These are phyloP conservation scores for Hemibagrus wyckioides DNA, from an alignment of 2,113 vertebrate genomes.

Conservation along the genomic window DNA sequence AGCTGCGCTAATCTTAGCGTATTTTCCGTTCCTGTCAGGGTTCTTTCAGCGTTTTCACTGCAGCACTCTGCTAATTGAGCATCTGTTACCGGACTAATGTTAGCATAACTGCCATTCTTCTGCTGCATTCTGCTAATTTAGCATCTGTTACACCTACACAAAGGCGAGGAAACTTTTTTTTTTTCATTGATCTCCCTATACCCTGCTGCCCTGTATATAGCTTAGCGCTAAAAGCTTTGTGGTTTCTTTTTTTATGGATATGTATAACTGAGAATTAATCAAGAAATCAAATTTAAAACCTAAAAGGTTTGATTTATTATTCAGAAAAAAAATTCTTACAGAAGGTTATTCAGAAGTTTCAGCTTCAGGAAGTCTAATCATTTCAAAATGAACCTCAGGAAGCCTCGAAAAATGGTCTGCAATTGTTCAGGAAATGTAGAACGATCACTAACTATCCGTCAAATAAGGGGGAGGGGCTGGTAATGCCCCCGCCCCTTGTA, in stretches of 20 bases:
- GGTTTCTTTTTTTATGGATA: not conserved
- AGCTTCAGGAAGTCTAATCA: not conserved
- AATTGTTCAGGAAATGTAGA: not conserved
- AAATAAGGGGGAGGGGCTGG: not conserved
- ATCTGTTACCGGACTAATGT: conserved; percentile 10
- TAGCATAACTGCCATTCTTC: conserved; percentile 7
- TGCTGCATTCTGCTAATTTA: not conserved
- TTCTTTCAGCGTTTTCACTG: not conserved
- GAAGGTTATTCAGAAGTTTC: not conserved
- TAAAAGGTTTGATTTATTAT: not conserved
- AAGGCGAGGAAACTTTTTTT: too few relatives aligned
- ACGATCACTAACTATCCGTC: not conserved
- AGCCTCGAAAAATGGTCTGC: not conserved
- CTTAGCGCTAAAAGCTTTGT: not conserved
- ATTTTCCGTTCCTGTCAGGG: not conserved
- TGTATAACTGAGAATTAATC: not conserved
- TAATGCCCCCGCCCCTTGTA: not conserved
- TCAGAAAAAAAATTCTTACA: too few relatives aligned
- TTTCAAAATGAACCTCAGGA: not conserved
- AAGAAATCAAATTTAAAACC: not conserved
- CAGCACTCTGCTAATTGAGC: conserved; percentile 19
- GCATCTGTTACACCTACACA: conserved; percentile 4
- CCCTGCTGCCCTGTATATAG: not conserved
- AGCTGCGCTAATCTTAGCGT: not conserved
- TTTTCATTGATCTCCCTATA: not conserved